These are phyloP conservation scores for Oreocharis arfaki DNA, from an alignment of 2,113 vertebrate species.

Conservation along the genomic window DNA sequence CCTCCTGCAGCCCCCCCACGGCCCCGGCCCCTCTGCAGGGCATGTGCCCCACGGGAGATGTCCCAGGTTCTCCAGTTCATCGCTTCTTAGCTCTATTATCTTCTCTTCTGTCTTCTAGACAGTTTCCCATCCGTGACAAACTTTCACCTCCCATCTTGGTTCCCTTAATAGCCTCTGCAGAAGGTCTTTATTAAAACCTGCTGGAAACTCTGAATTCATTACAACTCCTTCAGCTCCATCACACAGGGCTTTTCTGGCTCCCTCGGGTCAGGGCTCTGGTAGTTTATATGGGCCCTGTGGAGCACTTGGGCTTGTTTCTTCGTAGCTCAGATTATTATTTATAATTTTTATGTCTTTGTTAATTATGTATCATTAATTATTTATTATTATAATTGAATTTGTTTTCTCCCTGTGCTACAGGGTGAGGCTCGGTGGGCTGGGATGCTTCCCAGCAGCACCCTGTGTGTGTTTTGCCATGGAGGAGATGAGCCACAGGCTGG, in stretches of 20 bases:
- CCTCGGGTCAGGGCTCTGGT: background rate
- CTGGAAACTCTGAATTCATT: background rate
- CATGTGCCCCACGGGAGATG: rapidly evolving
- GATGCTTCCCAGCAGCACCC: background rate
- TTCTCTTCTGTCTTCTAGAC: background rate
- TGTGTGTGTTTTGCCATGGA: background rate
- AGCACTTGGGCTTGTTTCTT: background rate
- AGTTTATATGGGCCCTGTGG: rapidly evolving
- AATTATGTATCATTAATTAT: background rate
- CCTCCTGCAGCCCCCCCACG: background rate
- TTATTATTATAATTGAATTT: background rate
- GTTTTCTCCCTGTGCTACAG: background rate
- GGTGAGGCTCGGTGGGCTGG: background rate
- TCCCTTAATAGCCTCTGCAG: background rate
- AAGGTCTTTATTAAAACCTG: conserved; percentile 15
- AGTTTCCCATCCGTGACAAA: background rate
- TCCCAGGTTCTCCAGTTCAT: background rate
- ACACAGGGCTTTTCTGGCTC: background rate
- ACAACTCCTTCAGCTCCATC: background rate
- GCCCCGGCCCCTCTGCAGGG: background rate
- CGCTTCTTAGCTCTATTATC: background rate
- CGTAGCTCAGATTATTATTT: background rate
- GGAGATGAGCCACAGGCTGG: background rate
- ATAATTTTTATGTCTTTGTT: background rate
- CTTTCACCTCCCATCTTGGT: background rate